Conservation (phyloP, 1,140 invertebrate genomes). For the Maconellicoccus hirsutus region DNA sequence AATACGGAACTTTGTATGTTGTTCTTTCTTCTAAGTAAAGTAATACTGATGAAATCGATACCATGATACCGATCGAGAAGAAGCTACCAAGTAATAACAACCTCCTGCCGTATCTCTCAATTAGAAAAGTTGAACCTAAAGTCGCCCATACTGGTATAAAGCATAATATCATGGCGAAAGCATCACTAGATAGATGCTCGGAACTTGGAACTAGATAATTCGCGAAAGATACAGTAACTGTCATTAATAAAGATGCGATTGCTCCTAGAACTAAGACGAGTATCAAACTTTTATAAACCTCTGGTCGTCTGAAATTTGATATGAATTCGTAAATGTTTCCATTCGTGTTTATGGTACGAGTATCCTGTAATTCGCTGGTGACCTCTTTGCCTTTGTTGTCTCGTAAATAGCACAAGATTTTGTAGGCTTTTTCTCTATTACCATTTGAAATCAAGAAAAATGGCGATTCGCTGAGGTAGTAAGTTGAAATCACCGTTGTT, state of each 20-base stretch:
- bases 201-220: not conserved
- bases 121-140: not conserved
- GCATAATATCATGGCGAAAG: not conserved
- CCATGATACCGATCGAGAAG: not conserved
- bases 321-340: not conserved
- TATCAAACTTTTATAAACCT: not conserved
- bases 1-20: not conserved
- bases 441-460: constrained; percentile 49
- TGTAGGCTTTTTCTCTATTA: constrained; percentile 46
- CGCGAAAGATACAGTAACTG: not conserved
- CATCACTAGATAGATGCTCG: not conserved
- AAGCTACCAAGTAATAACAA: constrained; percentile 33
- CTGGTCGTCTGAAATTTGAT: not conserved
- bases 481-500: constrained; percentile 50
- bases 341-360: not conserved
- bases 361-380: not conserved
- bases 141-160: not conserved
- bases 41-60: not conserved
- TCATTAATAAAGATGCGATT: not conserved
- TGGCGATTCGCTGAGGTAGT: constrained; percentile 73
- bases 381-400: not conserved
- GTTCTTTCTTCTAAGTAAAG: not conserved
- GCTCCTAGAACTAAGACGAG: not conserved
- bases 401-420: constrained; percentile 39
- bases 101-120: constrained; percentile 38